Evolutionary conservation across 2,888 invertebrate species (phyloP), one percentile per base, ranked within the genome.

Genomic region (Gibbula magus): DNA sequence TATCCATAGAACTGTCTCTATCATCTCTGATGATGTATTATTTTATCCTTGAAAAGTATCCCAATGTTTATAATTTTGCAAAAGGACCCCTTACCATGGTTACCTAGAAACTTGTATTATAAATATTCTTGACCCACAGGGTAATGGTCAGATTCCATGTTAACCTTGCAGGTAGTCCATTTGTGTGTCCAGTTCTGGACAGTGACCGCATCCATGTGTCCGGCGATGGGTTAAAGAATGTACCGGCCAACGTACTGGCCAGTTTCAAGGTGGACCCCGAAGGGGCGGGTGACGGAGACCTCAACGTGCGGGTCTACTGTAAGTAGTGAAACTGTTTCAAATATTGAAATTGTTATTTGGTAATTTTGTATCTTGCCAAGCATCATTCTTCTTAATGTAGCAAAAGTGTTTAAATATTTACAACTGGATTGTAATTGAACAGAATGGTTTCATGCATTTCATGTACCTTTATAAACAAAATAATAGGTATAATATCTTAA

Each of bases 81-180:
- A n/a, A n/a, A n/a, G n/a, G n/a, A n/a, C n/a, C n/a, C n/a, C n/a
- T n/a, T n/a, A n/a, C n/a, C n/a, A n/a, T n/a, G n/a, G n/a, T n/a
- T n/a, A n/a, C n/a, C n/a, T n/a, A n/a, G n/a, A n/a, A 35, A 35
- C 35, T 8, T 3, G 4, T 35, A 35, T 35, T 8, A 5, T 35
- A 35, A 35, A 35, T 35, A 35, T 5, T 45, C 45, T 45, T 45
- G 45, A 35, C 8, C 13, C 5, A 10, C 45, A 45, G 4, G 13
- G 10, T 45, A 45, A 45, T 13, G 13, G 45, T 45, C 45, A 45
- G 32, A 32, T 4, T 4, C n/a, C 29, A 20, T 20, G 5, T 25
- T 94, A 94, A 96, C 75, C 95, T 96, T 29, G 95, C 95, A 85
- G 98, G 98, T 0, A 98, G 98, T 16, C 99, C 99, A n/a, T 99